Evolutionary conservation across 2,113 vertebrate species (phyloP).

Genomic region (Mustelus asterias): DNA sequence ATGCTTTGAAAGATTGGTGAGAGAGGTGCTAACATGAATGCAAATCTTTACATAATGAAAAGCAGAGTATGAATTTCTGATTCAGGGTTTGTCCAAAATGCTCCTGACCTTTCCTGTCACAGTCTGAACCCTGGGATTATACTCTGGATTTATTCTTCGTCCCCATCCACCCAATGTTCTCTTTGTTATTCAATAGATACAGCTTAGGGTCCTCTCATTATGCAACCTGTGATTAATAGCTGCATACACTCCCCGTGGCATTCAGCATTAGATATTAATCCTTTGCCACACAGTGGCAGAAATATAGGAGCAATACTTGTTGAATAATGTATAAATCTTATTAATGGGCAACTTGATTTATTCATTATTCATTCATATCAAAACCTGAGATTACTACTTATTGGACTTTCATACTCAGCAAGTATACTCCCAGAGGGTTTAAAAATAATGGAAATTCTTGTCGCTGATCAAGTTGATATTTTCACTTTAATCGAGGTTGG

Average conservation of each 20-base stretch:
- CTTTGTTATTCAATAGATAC: background rate
- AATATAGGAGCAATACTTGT: background rate
- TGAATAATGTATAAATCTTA: constrained; percentile 32
- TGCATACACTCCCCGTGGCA: background rate
- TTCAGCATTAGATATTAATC: constrained; percentile 2
- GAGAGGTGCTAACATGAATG: background rate
- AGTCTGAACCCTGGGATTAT: constrained; percentile 22
- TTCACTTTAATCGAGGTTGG: constrained; percentile 23
- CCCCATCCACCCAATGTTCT: background rate
- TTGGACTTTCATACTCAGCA: constrained; percentile 2
- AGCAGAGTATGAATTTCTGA: background rate
- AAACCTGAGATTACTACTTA: constrained; percentile 10
- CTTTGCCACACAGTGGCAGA: background rate
- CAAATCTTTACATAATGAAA: background rate
- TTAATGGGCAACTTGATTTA: constrained; percentile 30
- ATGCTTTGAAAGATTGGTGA: background rate
- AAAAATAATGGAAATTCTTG: constrained; percentile 21
- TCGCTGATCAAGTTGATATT: background rate
- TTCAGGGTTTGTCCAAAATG: background rate
- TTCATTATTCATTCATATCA: constrained; percentile 28
- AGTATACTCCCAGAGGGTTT: background rate
- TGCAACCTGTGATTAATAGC: constrained; percentile 30
- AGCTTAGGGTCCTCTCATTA: background rate
- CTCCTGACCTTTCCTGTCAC: constrained; percentile 9
- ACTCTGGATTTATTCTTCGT: background rate